phyloP scores from a whole-genome alignment of 2,888 invertebrate genomes.

The Rotaria macrura region DNA sequence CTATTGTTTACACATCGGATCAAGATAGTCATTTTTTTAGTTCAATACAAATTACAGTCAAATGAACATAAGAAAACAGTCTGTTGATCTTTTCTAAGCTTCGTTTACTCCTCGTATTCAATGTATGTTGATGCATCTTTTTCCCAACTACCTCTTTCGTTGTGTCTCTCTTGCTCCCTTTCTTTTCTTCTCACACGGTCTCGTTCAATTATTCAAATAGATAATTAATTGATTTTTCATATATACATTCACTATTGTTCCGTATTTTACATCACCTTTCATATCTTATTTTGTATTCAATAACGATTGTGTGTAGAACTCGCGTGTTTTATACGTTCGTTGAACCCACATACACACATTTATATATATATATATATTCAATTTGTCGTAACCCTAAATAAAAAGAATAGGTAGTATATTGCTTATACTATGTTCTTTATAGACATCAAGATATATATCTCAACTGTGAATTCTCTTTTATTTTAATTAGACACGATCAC shows the following conservation, averaged over 20 bases:
- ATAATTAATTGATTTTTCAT: not conserved
- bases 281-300: not conserved
- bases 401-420: too few species aligned
- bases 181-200: not conserved
- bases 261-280: not conserved
- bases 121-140: not conserved
- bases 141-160: too few species aligned
- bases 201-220: not conserved
- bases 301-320: not conserved
- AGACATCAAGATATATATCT: not conserved
- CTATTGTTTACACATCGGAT: not conserved
- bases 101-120: not conserved
- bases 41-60: not conserved
- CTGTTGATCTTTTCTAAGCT: conserved; percentile 3
- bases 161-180: too few species aligned
- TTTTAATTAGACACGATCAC: not conserved
- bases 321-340: too few species aligned
- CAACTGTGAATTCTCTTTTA: not conserved
- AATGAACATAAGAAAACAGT: not conserved
- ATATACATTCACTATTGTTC: not conserved
- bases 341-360: too few species aligned
- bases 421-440: not conserved
- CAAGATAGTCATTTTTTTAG: not conserved
- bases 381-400: too few species aligned
- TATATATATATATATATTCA: too few species aligned